Evolutionary conservation across 2,888 invertebrate genomes (phyloP).

Genomic region (Tuberolachnus salignus): DNA sequence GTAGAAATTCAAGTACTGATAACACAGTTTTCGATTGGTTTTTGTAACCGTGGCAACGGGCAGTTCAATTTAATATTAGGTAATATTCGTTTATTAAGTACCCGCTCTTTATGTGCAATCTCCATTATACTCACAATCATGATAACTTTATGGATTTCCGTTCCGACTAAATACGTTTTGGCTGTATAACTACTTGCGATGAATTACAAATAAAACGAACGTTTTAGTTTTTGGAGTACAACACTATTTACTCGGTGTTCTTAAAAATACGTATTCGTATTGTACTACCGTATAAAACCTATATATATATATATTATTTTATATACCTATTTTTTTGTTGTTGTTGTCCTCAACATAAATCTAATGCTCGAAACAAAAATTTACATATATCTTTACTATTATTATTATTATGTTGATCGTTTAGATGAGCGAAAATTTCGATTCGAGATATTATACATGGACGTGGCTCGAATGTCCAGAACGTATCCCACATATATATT

Average conservation of each 20-base stretch:
- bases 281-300: background rate
- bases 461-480: too few species aligned
- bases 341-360: conserved; percentile 1
- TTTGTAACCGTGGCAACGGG: too few species aligned
- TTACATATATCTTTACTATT: too few species aligned
- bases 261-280: background rate
- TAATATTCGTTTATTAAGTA: conserved; percentile 1
- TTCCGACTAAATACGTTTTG: conserved; percentile 16
- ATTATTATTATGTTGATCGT: too few species aligned
- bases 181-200: background rate
- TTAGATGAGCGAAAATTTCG: too few species aligned
- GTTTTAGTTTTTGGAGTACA: conserved; percentile 11
- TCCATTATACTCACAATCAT: conserved; percentile 17
- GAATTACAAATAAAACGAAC: conserved; percentile 4
- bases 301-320: background rate
- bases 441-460: too few species aligned
- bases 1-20: too few species aligned
- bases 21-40: too few species aligned
- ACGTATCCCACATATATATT: too few species aligned
- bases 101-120: background rate
- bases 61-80: too few species aligned
- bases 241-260: background rate
- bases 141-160: conserved; percentile 4
- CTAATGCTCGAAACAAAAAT: background rate
- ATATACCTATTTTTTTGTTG: too few species aligned